phyloP scores from a whole-genome alignment of 2,888 invertebrate genomes.

The Apamea crenata region DNA sequence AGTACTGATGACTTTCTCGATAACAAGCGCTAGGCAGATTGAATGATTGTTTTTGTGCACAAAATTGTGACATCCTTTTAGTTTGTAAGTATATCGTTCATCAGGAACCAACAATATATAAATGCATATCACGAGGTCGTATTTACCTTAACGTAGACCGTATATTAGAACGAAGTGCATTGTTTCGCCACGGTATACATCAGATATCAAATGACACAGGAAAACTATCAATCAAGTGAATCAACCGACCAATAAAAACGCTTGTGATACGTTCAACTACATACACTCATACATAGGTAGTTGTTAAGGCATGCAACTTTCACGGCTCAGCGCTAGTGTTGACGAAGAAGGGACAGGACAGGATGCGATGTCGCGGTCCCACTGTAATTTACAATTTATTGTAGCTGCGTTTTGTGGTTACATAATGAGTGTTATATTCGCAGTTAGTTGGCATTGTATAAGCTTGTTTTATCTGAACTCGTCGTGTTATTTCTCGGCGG shows the following conservation, averaged over 20 bases:
- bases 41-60: background rate
- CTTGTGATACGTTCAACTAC: constrained; percentile 5
- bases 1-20: background rate
- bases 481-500: constrained; percentile 74
- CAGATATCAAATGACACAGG: background rate
- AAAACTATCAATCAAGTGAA: constrained; percentile 40
- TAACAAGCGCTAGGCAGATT: no score
- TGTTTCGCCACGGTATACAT: background rate
- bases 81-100: background rate
- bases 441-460: constrained; percentile 66
- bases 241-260: constrained; percentile 19
- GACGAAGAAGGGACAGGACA: constrained; percentile 6
- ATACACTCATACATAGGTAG: constrained; percentile 13
- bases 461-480: constrained; percentile 78
- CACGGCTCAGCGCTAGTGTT: background rate
- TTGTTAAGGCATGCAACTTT: constrained; percentile 33
- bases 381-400: constrained; percentile 36
- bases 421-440: constrained; percentile 52
- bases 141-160: no score
- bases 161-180: background rate
- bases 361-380: constrained; percentile 9
- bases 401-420: constrained; percentile 37
- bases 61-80: background rate
- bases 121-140: no score
- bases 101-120: background rate